Base-by-base conservation (phyloP, 2,113 vertebrate species). In the Lasiurus borealis region DNA sequence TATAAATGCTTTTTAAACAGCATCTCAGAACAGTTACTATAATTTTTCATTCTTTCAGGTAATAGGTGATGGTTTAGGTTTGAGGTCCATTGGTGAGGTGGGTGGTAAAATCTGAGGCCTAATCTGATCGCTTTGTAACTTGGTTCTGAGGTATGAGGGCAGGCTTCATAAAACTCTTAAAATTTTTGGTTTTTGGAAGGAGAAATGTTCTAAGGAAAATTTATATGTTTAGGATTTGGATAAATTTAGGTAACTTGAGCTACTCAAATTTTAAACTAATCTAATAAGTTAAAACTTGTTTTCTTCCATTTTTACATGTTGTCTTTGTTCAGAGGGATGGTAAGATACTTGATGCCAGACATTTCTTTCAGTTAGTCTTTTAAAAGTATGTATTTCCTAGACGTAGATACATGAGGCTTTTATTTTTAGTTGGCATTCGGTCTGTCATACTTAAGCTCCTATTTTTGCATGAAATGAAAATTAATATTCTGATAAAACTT, bases 1-100 rank as follows among this genome's bases (percentile, higher is more conserved):
- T 64, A 64, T 81, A 96, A 88, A 52, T 88, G 69, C 54, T 68
- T 95, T 94, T 86, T 23, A 68, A 76, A 90, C 14, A 50, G 59
- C 64, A 23, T 91, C 40, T 92, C 27, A 78, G 50, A 80, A 80
- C 27, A 83, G 59, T 92, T 82, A 69, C 72, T 88, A 2, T 87
- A 86, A 40, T 82, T 95, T 96, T 77, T 94, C 62, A 57, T 92
- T 96, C 36, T 83, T 92, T 85, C 31, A 91, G 71, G 23, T 84
- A 72, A 66, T 66, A 69, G 73, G 27, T 78, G 54, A 85, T 87
- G 76, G 46, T 93, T 95, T 89, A 94, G 89, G 29, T 36, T 84
- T 94, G 46, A 82, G 75, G 69, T 75, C 59, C 78, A 80, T 23
- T 82, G n/a, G n/a, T 80, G 72, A 81, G 57, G 27, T 54, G 85